Evolutionary conservation across 1,140 invertebrate genomes (phyloP).

Genomic region (Campoletis sonorensis): DNA sequence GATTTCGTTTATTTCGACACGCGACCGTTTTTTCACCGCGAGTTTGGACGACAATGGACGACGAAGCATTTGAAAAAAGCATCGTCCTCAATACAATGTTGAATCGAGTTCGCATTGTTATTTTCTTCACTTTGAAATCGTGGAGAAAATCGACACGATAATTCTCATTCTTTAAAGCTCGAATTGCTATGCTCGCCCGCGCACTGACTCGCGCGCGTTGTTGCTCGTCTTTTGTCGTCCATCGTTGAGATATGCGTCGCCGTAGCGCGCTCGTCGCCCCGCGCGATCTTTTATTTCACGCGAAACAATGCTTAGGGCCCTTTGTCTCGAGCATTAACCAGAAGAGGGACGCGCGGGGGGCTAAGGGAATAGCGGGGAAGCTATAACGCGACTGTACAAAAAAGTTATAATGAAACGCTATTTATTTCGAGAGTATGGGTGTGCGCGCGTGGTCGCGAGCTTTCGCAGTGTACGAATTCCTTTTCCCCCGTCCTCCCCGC

Average conservation of each 20-base stretch:
- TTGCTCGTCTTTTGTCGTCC: constrained; percentile 24
- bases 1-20: no score
- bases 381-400: constrained; percentile 67
- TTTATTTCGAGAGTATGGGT: constrained; percentile 74
- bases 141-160: not conserved
- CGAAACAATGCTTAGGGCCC: constrained; percentile 70
- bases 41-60: no score
- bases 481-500: constrained; percentile 28
- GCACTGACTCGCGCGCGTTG: constrained; percentile 25
- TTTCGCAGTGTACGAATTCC: not conserved
- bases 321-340: constrained; percentile 74
- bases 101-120: constrained; percentile 15
- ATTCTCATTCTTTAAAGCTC: not conserved
- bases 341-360: constrained; percentile 51
- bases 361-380: no score
- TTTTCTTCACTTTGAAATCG: no score
- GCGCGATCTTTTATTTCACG: constrained; percentile 72
- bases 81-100: no score
- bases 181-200: constrained; percentile 45
- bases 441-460: constrained; percentile 46
- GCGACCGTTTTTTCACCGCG: no score
- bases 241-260: constrained; percentile 29
- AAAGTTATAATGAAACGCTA: constrained; percentile 76
- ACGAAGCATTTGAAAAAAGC: no score
- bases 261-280: constrained; percentile 52